Base-by-base conservation (phyloP, 2,113 vertebrate species). In the Gobiocypris rarus region DNA sequence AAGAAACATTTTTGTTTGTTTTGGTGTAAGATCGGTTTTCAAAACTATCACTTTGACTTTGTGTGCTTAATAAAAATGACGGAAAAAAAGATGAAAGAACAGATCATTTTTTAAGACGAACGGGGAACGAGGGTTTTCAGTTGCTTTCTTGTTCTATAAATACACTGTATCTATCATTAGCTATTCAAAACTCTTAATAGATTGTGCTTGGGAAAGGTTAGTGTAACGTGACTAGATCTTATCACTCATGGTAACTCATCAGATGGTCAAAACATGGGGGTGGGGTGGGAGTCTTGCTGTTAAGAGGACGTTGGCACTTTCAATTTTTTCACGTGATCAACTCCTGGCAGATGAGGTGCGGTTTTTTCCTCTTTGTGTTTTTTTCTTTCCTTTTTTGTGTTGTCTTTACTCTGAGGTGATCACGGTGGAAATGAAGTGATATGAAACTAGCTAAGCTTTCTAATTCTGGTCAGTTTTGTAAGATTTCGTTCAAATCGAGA, bases 161-260 rank as follows among this genome's bases (percentile, higher is more conserved):
- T 94, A 91, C 94, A 94, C 94, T 96, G 94, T 96, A 96, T 96
- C 95, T 96, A 95, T 95, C 96, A 96, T 96, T 96, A 96, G 94
- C 95, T 96, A 91, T 94, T 95, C 95, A 94, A 93, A 95, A 95
- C 91, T 96, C 93, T 95, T 94, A 89, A 95, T 96, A 96, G 96
- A 93, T 94, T 94, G 95, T 96, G 95, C 94, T 96, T 96, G 95
- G 95, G 95, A 95, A 95, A 95, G 95, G 95, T 96, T 95, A 94
- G 93, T 95, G 95, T 96, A 94, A 93, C 95, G 95, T 96, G 95
- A 94, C 90, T 95, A 96, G 93, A 93, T 84, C 94, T 94, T 94
- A 94, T 94, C 94, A 93, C 96, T 86, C 86, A 87, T 96, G 95
- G 94, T 94, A 93, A 94, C 94, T 95, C 94, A 95, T 96, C 94